phyloP scores from a whole-genome alignment of 35 echinoderm and acorn worm species.

The Chiridota heheva region DNA sequence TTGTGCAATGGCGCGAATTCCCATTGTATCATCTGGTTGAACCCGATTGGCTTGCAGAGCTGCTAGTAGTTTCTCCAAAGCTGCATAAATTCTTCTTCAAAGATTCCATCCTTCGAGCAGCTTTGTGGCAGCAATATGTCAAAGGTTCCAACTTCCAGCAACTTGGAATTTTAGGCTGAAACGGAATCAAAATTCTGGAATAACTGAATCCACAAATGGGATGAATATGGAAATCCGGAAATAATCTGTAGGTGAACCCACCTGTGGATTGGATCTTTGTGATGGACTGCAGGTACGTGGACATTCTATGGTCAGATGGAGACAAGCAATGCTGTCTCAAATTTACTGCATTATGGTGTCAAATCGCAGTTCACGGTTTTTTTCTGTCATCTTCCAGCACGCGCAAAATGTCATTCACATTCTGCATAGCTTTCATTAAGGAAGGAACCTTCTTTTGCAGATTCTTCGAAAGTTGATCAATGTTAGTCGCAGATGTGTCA shows the following conservation, averaged over 20 bases:
- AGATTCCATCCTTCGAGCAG: background rate
- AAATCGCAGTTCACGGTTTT: background rate
- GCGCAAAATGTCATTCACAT: background rate
- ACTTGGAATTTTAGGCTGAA: background rate
- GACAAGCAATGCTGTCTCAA: background rate
- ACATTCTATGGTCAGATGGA: background rate
- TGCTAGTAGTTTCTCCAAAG: too few species aligned
- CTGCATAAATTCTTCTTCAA: background rate
- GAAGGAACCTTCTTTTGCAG: background rate
- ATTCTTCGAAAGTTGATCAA: background rate
- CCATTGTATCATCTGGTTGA: background rate
- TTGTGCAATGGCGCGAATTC: background rate
- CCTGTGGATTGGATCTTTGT: background rate
- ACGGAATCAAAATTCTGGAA: background rate
- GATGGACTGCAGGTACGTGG: background rate
- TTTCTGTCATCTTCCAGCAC: constrained; percentile 4
- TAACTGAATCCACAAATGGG: background rate
- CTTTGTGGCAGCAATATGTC: background rate
- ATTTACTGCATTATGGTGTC: background rate
- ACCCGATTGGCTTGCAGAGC: too few species aligned
- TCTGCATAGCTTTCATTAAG: background rate
- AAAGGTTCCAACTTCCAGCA: background rate
- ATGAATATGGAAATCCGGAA: background rate
- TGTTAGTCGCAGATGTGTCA: background rate
- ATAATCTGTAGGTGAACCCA: background rate